Evolutionary conservation across 2,113 vertebrate genomes (phyloP), one percentile per base, ranked within the genome.

Genomic region (Noturus placidus): DNA sequence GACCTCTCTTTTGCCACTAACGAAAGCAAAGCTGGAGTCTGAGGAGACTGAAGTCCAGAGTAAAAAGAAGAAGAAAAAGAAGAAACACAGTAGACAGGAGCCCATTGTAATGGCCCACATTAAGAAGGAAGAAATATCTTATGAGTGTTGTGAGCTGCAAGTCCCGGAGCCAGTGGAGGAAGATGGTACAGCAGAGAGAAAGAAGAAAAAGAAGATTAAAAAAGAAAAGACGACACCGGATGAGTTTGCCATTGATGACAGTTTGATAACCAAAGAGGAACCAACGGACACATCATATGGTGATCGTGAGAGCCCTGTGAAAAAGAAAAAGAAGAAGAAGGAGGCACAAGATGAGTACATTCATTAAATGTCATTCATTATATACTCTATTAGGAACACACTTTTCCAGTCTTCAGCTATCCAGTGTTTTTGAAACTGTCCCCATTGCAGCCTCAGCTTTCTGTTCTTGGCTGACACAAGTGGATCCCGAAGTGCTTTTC

Each of bases 271-370:
- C 5, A 95, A 95, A 92, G 76, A 20, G 33, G 95, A 95, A 87
- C 91, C 90, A 0, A 0, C 88, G 33, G 93, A 94, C 88, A 2
- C 0, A 54, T 83, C 50, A 1, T 92, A 83, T 5, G 83, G 33
- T 0, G 89, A 93, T 0, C 56, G 30, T 72, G 91, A 92, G 25
- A 54, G 30, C 20, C 87, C 59, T 0, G 88, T 15, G 4, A 94
- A 93, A 82, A 95, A 95, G n/a, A 94, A 95, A 86, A 92, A 92
- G 22, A 94, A 95, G 87, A 92, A 94, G 57, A 93, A 92, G 90
- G 94, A 92, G 92, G 90, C 50, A 15, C 90, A 76, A 89, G 87
- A 92, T 1, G 91, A 93, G 59, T 94, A 85, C 1, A 61, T 25
- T 25, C 33, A 35, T 61, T 86, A 54, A 69, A 13, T 6, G 54